Percentiles rank a stretch among this genome's conserved stretches.
Conservation (phyloP, 2,797 vertebrate species). For the Etheostoma nigrum region DNA sequence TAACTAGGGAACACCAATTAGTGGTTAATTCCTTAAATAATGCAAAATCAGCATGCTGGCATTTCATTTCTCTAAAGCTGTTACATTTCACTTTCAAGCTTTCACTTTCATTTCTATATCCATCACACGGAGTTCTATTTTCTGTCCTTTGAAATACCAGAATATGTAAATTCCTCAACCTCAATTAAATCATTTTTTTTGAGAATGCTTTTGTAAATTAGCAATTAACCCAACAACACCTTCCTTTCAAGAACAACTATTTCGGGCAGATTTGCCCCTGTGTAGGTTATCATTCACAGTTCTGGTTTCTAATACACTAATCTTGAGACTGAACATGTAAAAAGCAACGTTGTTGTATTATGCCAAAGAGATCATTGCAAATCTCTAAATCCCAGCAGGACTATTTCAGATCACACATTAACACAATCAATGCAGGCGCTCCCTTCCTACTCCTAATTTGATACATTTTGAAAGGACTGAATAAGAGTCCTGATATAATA, state of each 20-base stretch:
- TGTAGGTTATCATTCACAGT: slow-evolving; percentile 5
- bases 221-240: slow-evolving; percentile 13
- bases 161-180: slow-evolving; percentile 11
- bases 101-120: slow-evolving; percentile 55
- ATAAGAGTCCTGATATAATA: slow-evolving; percentile 54
- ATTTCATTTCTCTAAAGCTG: slow-evolving; percentile 30
- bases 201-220: slow-evolving; percentile 25
- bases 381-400: slow-evolving; percentile 17
- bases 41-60: slow-evolving; percentile 23
- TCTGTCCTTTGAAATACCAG: slow-evolving; percentile 27
- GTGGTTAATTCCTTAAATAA: slow-evolving; percentile 49
- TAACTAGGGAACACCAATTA: slow-evolving; percentile 41
- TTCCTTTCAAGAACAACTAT: slow-evolving; percentile 8
- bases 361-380: slow-evolving; percentile 25
- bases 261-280: background rate
- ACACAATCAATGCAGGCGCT: slow-evolving; percentile 55
- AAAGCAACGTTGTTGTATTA: background rate
- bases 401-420: slow-evolving; percentile 41
- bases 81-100: slow-evolving; percentile 26
- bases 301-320: background rate
- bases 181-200: slow-evolving; percentile 29
- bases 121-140: slow-evolving; percentile 12
- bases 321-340: background rate
- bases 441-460: slow-evolving; percentile 50
- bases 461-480: slow-evolving; percentile 53